Evolutionary conservation across 2,113 vertebrate species (phyloP).

Genomic region (Daubentonia madagascariensis): DNA sequence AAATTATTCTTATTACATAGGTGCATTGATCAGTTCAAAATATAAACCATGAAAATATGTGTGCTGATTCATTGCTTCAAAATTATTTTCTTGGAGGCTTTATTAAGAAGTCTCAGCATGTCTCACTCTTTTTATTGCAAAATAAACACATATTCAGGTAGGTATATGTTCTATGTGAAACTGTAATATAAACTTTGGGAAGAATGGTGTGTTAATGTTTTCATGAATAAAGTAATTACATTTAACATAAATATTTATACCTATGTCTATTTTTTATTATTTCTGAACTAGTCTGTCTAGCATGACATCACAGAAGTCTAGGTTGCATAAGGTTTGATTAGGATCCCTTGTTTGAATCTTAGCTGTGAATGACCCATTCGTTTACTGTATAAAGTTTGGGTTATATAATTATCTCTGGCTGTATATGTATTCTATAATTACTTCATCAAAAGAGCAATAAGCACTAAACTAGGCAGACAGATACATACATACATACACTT

Average conservation of each 20-base stretch:
- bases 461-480: background rate
- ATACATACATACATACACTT: background rate
- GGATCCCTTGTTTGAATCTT: background rate
- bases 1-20: constrained; percentile 72
- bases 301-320: background rate
- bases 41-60: constrained; percentile 73
- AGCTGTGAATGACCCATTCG: background rate
- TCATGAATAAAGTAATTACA: background rate
- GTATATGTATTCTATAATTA: background rate
- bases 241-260: background rate
- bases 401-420: background rate
- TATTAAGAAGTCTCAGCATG: background rate
- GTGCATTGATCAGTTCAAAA: constrained; percentile 58
- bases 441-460: background rate
- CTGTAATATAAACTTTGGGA: background rate
- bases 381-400: background rate
- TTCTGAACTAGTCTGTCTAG: background rate
- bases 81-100: constrained; percentile 55
- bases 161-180: background rate
- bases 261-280: no score
- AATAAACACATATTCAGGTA: background rate
- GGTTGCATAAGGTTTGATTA: background rate
- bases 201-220: background rate
- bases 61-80: constrained; percentile 52
- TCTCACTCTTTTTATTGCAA: background rate